phyloP scores from a whole-genome alignment of 2,888 invertebrate species.

The Sepiola atlantica region DNA sequence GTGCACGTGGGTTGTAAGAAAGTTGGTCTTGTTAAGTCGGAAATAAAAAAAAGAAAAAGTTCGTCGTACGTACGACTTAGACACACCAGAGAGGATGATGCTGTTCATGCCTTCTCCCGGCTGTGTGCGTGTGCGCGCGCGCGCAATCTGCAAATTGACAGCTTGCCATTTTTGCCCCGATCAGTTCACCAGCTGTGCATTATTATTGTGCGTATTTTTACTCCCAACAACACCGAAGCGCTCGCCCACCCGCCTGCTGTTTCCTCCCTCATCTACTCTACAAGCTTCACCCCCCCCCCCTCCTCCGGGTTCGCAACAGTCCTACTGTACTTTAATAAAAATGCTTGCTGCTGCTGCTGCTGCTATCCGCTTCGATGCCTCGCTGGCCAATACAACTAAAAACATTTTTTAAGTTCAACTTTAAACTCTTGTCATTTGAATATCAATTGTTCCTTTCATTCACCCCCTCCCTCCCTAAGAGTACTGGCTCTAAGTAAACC shows the following conservation, averaged over 20 bases:
- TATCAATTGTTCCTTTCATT: neutral
- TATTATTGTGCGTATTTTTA: neutral
- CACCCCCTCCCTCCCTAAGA: no score
- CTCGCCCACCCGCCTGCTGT: neutral
- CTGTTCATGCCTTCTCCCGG: neutral
- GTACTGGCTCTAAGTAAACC: neutral
- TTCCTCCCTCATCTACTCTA: neutral
- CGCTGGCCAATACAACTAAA: neutral
- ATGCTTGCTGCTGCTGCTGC: neutral
- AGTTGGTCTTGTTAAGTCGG: neutral
- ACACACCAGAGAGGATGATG: neutral
- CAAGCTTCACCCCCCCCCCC: neutral
- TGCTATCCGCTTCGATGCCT: slow-evolving; percentile 36
- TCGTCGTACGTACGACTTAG: neutral
- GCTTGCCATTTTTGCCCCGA: slow-evolving; percentile 39
- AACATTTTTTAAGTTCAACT: slow-evolving; percentile 32
- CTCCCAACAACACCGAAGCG: neutral
- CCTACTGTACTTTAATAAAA: slow-evolving; percentile 32
- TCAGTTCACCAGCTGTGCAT: slow-evolving; percentile 46
- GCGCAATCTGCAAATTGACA: slow-evolving; percentile 44
- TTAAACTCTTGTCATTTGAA: neutral
- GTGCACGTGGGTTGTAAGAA: slow-evolving; percentile 12
- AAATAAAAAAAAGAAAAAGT: neutral
- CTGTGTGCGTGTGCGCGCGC: neutral
- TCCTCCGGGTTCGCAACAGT: slow-evolving; percentile 1